phyloP scores from a whole-genome alignment of 1,140 invertebrate species.

The Bombus breviceps region DNA sequence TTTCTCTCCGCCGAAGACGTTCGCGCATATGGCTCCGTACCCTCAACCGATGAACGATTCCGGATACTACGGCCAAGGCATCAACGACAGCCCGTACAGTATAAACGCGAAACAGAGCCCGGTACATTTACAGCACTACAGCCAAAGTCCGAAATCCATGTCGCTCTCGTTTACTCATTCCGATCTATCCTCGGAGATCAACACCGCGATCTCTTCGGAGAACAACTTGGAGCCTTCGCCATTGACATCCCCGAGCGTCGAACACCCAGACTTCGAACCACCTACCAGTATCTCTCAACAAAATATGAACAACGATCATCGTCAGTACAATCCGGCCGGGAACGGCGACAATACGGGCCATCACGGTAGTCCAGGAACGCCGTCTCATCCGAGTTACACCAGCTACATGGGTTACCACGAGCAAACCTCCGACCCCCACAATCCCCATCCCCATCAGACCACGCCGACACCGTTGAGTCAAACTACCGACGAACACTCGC shows the following conservation, averaged over 20 bases:
- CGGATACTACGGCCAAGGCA: constrained; percentile 74
- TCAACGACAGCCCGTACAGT: constrained; percentile 79
- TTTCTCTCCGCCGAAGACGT: constrained; percentile 83
- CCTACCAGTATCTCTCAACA: constrained; percentile 85
- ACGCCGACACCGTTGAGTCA: constrained; percentile 78
- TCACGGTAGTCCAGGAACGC: constrained; percentile 77
- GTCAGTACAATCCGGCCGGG: constrained; percentile 82
- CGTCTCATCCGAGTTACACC: constrained; percentile 76
- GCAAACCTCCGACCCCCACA: constrained; percentile 73
- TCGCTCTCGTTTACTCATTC: constrained; percentile 88
- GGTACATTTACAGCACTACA: constrained; percentile 82
- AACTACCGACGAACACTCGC: constrained; percentile 76
- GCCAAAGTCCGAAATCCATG: constrained; percentile 85
- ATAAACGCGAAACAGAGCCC: constrained; percentile 82
- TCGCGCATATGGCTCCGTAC: constrained; percentile 80
- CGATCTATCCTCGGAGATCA: constrained; percentile 90
- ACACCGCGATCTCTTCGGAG: constrained; percentile 89
- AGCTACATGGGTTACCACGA: constrained; percentile 81
- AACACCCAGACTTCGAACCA: constrained; percentile 90
- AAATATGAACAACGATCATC: constrained; percentile 82
- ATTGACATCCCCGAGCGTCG: constrained; percentile 86
- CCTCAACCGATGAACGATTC: constrained; percentile 75
- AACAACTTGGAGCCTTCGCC: constrained; percentile 85
- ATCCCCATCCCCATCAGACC: constrained; percentile 76
- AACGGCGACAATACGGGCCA: constrained; percentile 71